Evolutionary conservation across 2,888 invertebrate genomes (phyloP).

Genomic region (Drosophila neoperkinsi): DNA sequence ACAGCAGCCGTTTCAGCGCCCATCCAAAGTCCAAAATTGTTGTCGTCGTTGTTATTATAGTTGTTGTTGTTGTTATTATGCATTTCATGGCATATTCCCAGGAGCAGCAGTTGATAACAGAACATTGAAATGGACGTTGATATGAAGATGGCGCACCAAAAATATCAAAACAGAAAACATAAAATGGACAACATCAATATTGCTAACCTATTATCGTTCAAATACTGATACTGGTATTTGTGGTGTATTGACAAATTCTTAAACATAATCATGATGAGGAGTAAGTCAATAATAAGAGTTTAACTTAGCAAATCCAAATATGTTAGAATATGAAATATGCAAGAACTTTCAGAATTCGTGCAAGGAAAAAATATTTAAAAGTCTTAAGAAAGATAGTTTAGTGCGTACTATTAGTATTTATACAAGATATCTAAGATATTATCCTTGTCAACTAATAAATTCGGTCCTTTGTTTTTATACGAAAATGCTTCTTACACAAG

Average conservation of each 20-base stretch:
- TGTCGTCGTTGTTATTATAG: slow-evolving; percentile 11
- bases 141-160: slow-evolving; percentile 54
- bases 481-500: background rate
- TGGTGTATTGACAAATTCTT: background rate
- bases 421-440: background rate
- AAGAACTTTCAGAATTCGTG: background rate
- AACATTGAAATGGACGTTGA: slow-evolving; percentile 64
- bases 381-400: background rate
- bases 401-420: background rate
- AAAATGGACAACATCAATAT: slow-evolving; percentile 39
- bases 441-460: background rate
- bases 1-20: slow-evolving; percentile 67
- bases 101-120: slow-evolving; percentile 63
- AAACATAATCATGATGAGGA: background rate
- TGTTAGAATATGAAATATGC: background rate
- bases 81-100: slow-evolving; percentile 58
- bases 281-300: background rate
- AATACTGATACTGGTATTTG: background rate
- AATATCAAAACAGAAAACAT: slow-evolving; percentile 31
- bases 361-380: background rate
- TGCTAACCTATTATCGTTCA: slow-evolving; percentile 9
- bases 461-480: background rate
- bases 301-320: background rate
- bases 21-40: slow-evolving; percentile 53
- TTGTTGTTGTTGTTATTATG: slow-evolving; percentile 50